phyloP scores from a whole-genome alignment of 2,888 invertebrate genomes.

The Cheilosia variabilis region DNA sequence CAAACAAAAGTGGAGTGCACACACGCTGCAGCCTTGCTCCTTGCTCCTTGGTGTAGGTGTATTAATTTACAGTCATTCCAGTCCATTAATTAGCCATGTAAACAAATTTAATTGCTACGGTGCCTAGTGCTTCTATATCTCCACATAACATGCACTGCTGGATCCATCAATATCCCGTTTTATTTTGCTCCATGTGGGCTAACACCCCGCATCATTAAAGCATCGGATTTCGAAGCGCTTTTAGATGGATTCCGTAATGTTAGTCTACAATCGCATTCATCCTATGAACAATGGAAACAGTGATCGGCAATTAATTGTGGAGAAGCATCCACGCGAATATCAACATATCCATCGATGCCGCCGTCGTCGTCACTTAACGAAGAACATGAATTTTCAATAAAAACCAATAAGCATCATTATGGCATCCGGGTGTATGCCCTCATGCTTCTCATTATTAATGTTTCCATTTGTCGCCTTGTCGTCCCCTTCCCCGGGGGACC shows the following conservation, averaged over 20 bases:
- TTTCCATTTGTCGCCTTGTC: slow-evolving; percentile 66
- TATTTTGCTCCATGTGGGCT: slow-evolving; percentile 11
- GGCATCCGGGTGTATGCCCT: slow-evolving; percentile 60
- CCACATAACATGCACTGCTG: slow-evolving; percentile 24
- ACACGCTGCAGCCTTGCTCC: slow-evolving; percentile 11
- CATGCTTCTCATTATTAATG: slow-evolving; percentile 66
- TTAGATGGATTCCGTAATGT: slow-evolving; percentile 58
- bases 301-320: slow-evolving; percentile 70
- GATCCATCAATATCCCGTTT: slow-evolving; percentile 45
- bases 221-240: slow-evolving; percentile 18
- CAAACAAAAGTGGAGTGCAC: slow-evolving; percentile 64
- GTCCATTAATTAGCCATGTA: slow-evolving; percentile 70
- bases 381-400: slow-evolving; percentile 75
- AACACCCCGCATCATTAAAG: slow-evolving; percentile 56
- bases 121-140: slow-evolving; percentile 44
- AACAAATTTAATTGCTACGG: slow-evolving; percentile 73
- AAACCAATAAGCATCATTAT: slow-evolving; percentile 71
- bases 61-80: slow-evolving; percentile 72
- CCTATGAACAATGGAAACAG: slow-evolving; percentile 39
- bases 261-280: slow-evolving; percentile 57
- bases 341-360: slow-evolving; percentile 27
- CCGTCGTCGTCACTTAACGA: slow-evolving; percentile 63
- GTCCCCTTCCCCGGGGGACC: slow-evolving; percentile 56
- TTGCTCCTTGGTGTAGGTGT: slow-evolving; percentile 28
- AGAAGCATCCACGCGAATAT: slow-evolving; percentile 36